A percentile compares a stretch with the other conserved stretches of the same genome.
Conservation (phyloP, 2,888 invertebrate species). For the Girardia tigrina region DNA sequence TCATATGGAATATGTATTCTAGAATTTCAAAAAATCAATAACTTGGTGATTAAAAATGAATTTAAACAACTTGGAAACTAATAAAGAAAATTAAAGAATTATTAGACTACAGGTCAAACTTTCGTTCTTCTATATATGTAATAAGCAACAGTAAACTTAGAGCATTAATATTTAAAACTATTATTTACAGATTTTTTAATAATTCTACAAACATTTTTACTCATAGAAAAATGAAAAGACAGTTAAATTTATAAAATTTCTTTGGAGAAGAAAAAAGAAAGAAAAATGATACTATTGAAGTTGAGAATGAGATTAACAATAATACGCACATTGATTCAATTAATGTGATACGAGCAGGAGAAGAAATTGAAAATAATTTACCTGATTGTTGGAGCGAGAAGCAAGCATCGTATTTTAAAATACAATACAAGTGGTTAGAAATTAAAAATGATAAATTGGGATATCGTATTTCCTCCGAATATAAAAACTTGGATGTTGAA, state of each 20-base stretch:
- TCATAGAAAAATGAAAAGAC: not conserved
- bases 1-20: too few species aligned
- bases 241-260: not conserved
- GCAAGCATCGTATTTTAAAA: not conserved
- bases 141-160: too few species aligned
- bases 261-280: not conserved
- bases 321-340: not conserved
- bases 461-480: not conserved
- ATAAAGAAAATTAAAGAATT: too few species aligned
- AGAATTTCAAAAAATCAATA: too few species aligned
- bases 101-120: too few species aligned
- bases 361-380: not conserved
- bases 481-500: not conserved
- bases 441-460: not conserved
- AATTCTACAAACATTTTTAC: too few species aligned
- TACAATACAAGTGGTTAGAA: not conserved
- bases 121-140: too few species aligned
- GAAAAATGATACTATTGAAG: not conserved
- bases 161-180: too few species aligned
- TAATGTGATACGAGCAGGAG: not conserved
- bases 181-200: too few species aligned
- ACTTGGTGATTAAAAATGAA: too few species aligned
- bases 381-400: not conserved
- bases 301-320: not conserved
- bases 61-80: too few species aligned